Evolutionary conservation across 2,797 vertebrate species (phyloP).

Genomic region (Enteromius mattozi): DNA sequence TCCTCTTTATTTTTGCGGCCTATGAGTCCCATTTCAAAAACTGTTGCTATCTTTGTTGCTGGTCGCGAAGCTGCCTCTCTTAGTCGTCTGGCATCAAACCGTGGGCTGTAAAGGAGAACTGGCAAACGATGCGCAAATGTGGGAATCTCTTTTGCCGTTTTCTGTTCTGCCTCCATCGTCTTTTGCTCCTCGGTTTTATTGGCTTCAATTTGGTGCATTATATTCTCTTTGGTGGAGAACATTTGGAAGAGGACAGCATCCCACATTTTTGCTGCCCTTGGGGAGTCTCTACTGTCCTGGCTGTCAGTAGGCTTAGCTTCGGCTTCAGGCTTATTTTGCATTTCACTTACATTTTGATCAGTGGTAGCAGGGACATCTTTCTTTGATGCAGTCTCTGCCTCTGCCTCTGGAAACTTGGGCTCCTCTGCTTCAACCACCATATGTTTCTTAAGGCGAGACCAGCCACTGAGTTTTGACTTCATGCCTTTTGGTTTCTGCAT

Average conservation of each 20-base stretch:
- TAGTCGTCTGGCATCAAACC: conserved; percentile 90
- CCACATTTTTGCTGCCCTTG: conserved; percentile 88
- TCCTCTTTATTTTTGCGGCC: conserved; percentile 78
- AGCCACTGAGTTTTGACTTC: conserved; percentile 80
- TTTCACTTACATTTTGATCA: conserved; percentile 57
- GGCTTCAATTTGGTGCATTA: conserved; percentile 77
- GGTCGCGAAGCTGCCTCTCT: conserved; percentile 86
- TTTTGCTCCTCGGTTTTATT: conserved; percentile 71
- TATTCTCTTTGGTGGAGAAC: conserved; percentile 81
- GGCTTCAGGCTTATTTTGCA: conserved; percentile 43
- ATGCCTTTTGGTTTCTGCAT: conserved; percentile 75
- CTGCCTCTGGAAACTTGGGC: conserved; percentile 74
- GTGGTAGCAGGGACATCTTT: conserved; percentile 53
- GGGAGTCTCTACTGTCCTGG: conserved; percentile 63
- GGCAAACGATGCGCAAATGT: conserved; percentile 81
- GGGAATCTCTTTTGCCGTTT: conserved; percentile 67
- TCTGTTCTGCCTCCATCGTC: conserved; percentile 37
- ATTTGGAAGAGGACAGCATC: conserved; percentile 91
- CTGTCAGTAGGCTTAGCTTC: conserved; percentile 51
- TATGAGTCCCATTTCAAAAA: conserved; percentile 83
- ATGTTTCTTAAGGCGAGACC: conserved; percentile 91
- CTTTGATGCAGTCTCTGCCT: conserved; percentile 54
- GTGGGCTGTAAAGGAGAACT: conserved; percentile 88
- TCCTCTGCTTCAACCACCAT: conserved; percentile 86
- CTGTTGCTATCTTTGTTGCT: conserved; percentile 77